phyloP scores from a whole-genome alignment of 2,797 vertebrate genomes.

The Synanceia verrucosa region DNA sequence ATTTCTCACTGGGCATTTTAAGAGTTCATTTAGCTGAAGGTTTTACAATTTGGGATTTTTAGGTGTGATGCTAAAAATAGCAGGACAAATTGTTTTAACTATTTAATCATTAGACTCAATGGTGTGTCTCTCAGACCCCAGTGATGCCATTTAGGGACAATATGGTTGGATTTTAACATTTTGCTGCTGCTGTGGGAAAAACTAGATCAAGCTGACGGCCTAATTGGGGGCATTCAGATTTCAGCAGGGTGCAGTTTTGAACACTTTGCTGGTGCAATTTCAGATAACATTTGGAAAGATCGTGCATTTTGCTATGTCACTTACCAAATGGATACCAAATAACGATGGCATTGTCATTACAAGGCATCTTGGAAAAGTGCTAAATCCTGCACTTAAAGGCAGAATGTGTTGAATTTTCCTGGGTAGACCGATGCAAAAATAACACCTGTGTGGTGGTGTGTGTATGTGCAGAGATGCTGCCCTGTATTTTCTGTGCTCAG shows the following conservation, averaged over 20 bases:
- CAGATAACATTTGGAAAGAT: not conserved
- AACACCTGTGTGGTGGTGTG: not conserved
- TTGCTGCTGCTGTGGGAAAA: not conserved
- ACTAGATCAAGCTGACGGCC: not conserved
- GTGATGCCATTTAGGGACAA: not conserved
- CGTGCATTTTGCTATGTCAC: not conserved
- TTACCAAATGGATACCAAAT: not conserved
- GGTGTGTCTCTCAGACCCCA: not conserved
- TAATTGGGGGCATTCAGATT: slow-evolving; percentile 3
- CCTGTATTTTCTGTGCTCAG: not conserved
- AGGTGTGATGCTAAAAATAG: not conserved
- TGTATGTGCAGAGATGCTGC: not conserved
- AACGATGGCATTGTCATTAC: not conserved
- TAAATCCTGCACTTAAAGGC: not conserved
- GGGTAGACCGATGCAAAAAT: not conserved
- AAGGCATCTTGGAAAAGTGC: not conserved
- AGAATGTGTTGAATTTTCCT: not conserved
- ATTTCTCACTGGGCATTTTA: not conserved
- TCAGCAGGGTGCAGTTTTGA: not conserved
- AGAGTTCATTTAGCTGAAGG: not conserved
- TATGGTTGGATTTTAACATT: not conserved
- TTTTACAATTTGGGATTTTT: not conserved
- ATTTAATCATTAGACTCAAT: not conserved
- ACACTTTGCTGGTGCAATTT: slow-evolving; percentile 1
- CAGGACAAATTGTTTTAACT: not conserved